Percentiles rank a stretch among this genome's conserved stretches.
Conservation (phyloP, 2,888 invertebrate species). For the Chymomyza fuscimana region DNA sequence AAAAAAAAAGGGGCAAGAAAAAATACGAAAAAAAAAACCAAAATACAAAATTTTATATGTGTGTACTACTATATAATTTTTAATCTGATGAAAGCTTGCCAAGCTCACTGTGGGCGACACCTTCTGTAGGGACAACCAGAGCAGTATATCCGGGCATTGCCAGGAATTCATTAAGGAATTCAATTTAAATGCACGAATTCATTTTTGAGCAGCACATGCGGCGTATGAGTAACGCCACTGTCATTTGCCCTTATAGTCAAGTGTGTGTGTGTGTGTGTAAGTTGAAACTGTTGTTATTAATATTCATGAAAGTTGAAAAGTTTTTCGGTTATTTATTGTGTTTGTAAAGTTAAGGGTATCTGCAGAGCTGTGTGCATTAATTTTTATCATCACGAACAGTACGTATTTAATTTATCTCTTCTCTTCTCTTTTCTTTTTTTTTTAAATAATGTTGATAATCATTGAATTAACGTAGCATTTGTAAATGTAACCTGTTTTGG, state of each 20-base stretch:
- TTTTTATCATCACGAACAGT: conserved; percentile 45
- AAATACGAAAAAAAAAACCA: background rate
- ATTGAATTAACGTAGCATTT: conserved; percentile 36
- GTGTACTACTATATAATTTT: conserved; percentile 30
- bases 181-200: conserved; percentile 70
- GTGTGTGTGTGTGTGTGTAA: conserved; percentile 1
- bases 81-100: conserved; percentile 51
- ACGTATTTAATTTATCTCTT: conserved; percentile 26
- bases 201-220: conserved; percentile 45
- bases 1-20: background rate
- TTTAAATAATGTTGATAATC: conserved; percentile 54
- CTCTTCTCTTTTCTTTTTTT: conserved; percentile 7
- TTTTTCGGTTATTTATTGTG: conserved; percentile 69
- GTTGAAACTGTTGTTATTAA: conserved; percentile 62
- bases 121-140: conserved; percentile 42
- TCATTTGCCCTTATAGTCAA: conserved; percentile 29
- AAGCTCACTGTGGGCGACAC: conserved; percentile 45
- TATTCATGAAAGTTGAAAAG: conserved; percentile 70
- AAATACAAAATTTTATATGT: background rate
- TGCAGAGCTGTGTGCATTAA: conserved; percentile 44
- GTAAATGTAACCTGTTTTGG: background rate
- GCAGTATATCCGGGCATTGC: conserved; percentile 41
- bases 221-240: conserved; percentile 55
- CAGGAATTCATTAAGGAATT: conserved; percentile 68
- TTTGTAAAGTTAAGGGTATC: conserved; percentile 20